phyloP scores from a whole-genome alignment of 2,888 invertebrate genomes.

The Brenthis daphne region DNA sequence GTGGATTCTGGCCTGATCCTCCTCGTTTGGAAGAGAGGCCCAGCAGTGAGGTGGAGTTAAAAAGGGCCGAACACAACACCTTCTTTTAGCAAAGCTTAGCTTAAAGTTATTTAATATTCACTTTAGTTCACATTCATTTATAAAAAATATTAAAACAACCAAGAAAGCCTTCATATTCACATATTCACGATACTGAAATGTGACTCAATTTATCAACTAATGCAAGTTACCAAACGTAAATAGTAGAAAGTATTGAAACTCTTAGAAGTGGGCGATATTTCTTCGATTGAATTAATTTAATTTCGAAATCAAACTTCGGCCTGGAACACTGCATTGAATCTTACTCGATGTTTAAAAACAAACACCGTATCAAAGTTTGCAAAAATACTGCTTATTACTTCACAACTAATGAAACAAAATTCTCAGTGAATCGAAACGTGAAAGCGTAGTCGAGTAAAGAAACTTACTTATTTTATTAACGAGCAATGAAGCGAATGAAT shows the following conservation, averaged over 20 bases:
- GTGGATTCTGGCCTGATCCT: no score
- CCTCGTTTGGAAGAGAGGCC: no score
- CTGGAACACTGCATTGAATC: conserved; percentile 26
- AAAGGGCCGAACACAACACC: no score
- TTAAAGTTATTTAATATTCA: no score
- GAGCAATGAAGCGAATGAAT: conserved; percentile 30
- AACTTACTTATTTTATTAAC: conserved; percentile 36
- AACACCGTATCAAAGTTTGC: conserved; percentile 21
- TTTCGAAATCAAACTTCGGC: conserved; percentile 22
- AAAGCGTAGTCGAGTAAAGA: conserved; percentile 35
- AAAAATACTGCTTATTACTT: conserved; percentile 29
- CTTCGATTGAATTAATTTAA: conserved; percentile 25
- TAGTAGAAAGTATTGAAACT: neutral
- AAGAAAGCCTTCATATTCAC: no score
- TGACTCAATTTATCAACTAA: no score
- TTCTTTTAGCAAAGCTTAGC: no score
- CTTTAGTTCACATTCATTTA: no score
- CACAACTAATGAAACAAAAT: conserved; percentile 36
- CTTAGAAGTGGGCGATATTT: conserved; percentile 9
- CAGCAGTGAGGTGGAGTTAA: no score
- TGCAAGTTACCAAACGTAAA: neutral
- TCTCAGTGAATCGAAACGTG: conserved; percentile 37
- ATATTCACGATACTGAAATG: no score
- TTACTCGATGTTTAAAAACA: conserved; percentile 29
- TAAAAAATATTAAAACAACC: no score